Base-by-base conservation (phyloP, 2,113 vertebrate genomes). In the Junco hyemalis region DNA sequence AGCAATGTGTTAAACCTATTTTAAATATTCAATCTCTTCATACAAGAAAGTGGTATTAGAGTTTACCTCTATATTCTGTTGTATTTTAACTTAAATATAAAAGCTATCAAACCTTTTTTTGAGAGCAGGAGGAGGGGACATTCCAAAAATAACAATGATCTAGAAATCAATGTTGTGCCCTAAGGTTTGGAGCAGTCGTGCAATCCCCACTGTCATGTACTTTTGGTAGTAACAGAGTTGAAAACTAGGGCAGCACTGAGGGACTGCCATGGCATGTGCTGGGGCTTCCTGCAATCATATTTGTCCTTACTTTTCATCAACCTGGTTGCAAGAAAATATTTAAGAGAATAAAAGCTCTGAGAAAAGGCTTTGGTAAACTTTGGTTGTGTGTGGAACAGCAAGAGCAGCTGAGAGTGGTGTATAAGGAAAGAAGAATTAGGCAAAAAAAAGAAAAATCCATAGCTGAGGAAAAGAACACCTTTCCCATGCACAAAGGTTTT, bases 111-210 rank as follows among this genome's bases (percentile, higher is more conserved):
- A 47, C 25, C 12, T 20, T n/a, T 86, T 82, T 63, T 36, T 40
- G 42, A 68, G 60, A 82, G 51, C 18, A 45, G 86, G 68, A 92
- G 44, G 33, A 48, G 54, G 76, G 17, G 29, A 66, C 25, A 29
- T 84, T 93, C 92, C 74, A 87, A 74, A 96, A 86, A 85, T 60
- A 92, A 79, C 63, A 2, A 11, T 38, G 48, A 60, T 85, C 63
- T 69, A 70, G 66, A 86, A 81, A 92, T 96, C 90, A 59, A 59
- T 93, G 63, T 54, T 85, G 65, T 94, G 95, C 82, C 96, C 72
- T 81, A 61, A 81, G 92, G 90, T 95, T 95, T 90, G 66, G 51
- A 86, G 61, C 84, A 78, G 70, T 60, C 1, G 1, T 63, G 66
- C 69, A 76, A 3, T 56, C 26, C 9, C 72, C 53, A 44, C 68